Conservation (phyloP, 1,140 invertebrate species). For the Chironomus striatipennis region DNA sequence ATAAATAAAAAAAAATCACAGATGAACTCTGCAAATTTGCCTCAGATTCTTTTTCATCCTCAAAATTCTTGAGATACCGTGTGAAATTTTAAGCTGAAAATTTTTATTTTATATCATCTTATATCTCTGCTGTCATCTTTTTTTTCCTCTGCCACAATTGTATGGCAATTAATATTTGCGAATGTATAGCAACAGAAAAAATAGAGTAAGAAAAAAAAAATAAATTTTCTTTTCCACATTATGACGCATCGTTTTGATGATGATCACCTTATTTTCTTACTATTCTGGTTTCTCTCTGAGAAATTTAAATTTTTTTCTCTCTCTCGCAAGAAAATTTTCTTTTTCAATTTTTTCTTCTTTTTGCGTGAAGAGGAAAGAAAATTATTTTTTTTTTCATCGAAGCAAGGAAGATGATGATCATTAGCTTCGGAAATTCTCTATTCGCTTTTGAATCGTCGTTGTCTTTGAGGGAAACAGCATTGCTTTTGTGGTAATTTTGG, state of each 20-base stretch:
- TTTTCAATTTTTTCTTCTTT: too few species aligned
- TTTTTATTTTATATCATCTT: too few species aligned
- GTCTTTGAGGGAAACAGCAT: neutral
- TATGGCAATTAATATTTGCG: neutral
- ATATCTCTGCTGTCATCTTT: too few species aligned
- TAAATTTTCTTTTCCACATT: neutral
- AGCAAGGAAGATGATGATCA: slow-evolving; percentile 1
- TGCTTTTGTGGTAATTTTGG: neutral
- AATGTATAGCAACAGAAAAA: neutral
- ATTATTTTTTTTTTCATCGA: neutral
- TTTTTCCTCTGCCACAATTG: too few species aligned
- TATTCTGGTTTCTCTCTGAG: neutral
- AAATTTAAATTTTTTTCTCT: neutral
- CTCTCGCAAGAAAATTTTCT: neutral
- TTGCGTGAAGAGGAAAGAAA: too few species aligned
- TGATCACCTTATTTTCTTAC: neutral
- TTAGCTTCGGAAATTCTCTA: neutral
- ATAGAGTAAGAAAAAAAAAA: too few species aligned
- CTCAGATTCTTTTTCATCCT: too few species aligned
- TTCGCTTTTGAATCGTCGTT: neutral
- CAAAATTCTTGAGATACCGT: too few species aligned
- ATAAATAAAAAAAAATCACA: too few species aligned
- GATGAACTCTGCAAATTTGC: too few species aligned
- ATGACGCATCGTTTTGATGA: neutral
- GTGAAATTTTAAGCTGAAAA: too few species aligned